Evolutionary conservation across 2,797 vertebrate species (phyloP).

Genomic region (Toxotes lorentzi): DNA sequence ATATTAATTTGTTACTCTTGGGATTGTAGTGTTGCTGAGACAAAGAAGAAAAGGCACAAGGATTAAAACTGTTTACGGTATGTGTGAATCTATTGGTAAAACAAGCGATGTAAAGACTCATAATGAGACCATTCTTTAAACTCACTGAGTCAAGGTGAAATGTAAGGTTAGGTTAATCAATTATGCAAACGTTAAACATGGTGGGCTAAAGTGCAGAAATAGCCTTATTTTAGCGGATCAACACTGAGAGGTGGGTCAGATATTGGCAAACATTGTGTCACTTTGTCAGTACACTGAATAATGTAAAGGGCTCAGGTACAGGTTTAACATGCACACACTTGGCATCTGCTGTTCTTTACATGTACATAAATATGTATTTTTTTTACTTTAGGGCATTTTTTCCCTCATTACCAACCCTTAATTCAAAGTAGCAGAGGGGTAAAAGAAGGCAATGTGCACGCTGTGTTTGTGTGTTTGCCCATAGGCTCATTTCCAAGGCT

Average conservation of each 20-base stretch:
- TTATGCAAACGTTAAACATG: conserved; percentile 31
- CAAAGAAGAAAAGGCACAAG: background rate
- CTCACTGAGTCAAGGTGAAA: conserved; percentile 37
- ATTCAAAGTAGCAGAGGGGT: background rate
- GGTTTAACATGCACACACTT: background rate
- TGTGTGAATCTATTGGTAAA: background rate
- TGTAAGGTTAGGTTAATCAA: conserved; percentile 31
- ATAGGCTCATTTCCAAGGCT: conserved; percentile 14
- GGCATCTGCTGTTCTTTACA: background rate
- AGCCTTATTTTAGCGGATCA: background rate
- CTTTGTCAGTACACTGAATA: no score
- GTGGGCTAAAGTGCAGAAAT: background rate
- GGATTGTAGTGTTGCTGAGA: background rate
- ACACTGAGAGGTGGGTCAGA: no score
- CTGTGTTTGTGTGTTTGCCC: conserved; percentile 3
- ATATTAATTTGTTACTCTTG: background rate
- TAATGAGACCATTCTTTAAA: conserved; percentile 22
- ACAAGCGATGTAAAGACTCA: background rate
- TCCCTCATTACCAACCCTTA: background rate
- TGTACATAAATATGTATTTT: background rate
- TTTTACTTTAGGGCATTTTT: background rate
- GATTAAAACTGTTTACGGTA: background rate
- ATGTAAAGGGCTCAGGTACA: no score
- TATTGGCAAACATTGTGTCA: no score
- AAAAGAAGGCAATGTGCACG: background rate